Evolutionary conservation across 1,140 invertebrate genomes (phyloP).

Genomic region (Trichonephila inaurata): DNA sequence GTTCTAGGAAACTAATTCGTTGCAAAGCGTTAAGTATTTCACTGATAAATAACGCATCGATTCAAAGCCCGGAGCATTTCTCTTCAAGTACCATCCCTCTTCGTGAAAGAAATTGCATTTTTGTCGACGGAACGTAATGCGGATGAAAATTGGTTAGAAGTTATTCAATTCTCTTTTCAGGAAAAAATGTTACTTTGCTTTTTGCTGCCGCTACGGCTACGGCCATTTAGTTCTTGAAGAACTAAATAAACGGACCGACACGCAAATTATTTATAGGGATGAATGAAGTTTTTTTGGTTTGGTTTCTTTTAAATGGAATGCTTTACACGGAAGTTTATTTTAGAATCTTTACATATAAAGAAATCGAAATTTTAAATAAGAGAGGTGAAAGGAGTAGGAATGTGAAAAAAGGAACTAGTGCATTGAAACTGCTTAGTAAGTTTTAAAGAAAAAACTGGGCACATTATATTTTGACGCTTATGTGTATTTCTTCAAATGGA

Average conservation of each 20-base stretch:
- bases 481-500: no score
- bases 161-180: background rate
- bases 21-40: conserved; percentile 44
- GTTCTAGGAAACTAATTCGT: conserved; percentile 21
- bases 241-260: no score
- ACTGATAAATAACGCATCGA: conserved; percentile 41
- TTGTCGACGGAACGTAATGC: conserved; percentile 1
- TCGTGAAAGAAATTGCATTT: conserved; percentile 37
- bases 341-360: background rate
- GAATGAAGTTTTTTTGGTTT: background rate
- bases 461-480: no score
- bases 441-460: no score
- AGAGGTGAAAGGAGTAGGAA: background rate
- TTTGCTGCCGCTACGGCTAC: no score
- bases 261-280: no score
- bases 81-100: background rate
- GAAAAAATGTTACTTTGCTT: no score
- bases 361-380: background rate
- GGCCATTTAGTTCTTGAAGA: no score
- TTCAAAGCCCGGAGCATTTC: background rate
- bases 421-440: no score
- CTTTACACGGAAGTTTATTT: background rate
- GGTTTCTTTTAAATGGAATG: background rate
- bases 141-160: conserved; percentile 33
- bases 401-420: no score